phyloP scores from a whole-genome alignment of 2,113 vertebrate genomes.

The Siniperca chuatsi region DNA sequence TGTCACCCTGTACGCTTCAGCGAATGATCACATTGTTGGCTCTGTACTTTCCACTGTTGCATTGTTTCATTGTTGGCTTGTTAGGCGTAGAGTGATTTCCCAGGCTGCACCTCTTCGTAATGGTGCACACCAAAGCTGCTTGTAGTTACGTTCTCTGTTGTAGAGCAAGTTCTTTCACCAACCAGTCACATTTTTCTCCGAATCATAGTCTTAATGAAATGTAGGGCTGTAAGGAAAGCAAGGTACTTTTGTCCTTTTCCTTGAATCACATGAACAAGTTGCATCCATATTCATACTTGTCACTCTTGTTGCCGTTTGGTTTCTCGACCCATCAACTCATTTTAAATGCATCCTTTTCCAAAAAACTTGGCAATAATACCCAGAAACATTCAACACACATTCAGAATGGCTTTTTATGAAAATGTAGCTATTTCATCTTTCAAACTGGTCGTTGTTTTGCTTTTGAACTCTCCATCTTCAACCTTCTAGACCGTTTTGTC shows the following conservation, averaged over 20 bases:
- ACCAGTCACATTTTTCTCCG: not conserved
- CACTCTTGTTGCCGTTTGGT: conserved; percentile 25
- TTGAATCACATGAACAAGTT: conserved; percentile 48
- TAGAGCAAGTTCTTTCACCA: conserved; percentile 32
- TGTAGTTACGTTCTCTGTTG: conserved; percentile 58
- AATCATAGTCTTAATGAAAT: conserved; percentile 59
- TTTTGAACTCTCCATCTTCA: conserved; percentile 23
- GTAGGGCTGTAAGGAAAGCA: conserved; percentile 75
- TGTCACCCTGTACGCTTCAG: conserved; percentile 44
- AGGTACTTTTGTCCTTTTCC: conserved; percentile 64
- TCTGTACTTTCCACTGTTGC: conserved; percentile 54
- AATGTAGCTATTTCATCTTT: conserved; percentile 68
- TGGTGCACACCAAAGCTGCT: conserved; percentile 79
- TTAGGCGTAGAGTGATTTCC: conserved; percentile 40
- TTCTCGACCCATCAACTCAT: conserved; percentile 26
- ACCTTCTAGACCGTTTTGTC: not conserved
- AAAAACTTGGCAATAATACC: conserved; percentile 83
- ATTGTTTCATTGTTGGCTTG: conserved; percentile 53
- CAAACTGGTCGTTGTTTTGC: conserved; percentile 20
- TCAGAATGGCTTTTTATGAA: conserved; percentile 48
- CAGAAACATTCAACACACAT: conserved; percentile 54
- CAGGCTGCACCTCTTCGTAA: conserved; percentile 70
- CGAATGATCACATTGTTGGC: conserved; percentile 45
- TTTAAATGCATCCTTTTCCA: conserved; percentile 39
- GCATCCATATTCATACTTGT: conserved; percentile 1